Conservation (phyloP, 2,888 invertebrate species). For the Baccha elongata region DNA sequence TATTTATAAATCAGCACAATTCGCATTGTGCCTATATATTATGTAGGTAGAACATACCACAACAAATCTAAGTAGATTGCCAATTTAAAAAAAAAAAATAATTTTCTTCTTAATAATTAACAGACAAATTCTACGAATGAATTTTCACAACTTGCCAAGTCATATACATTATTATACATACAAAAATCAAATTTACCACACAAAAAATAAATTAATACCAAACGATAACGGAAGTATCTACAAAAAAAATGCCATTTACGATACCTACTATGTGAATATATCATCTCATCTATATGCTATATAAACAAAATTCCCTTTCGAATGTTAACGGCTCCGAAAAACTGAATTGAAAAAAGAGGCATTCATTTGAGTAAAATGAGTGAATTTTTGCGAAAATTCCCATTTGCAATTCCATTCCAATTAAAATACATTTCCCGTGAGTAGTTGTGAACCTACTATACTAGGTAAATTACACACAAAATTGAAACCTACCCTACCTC, state of each 20-base stretch:
- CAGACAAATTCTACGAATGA: constrained; percentile 5
- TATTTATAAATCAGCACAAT: neutral
- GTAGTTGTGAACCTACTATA: constrained; percentile 3
- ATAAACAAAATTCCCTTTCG: constrained; percentile 50
- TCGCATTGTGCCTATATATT: neutral
- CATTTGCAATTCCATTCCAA: constrained; percentile 67
- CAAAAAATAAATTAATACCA: constrained; percentile 5
- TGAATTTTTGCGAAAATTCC: constrained; percentile 51
- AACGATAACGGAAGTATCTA: constrained; percentile 39
- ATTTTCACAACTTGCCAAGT: neutral
- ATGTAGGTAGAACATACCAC: too few species aligned
- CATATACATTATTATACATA: neutral
- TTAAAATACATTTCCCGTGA: constrained; percentile 70
- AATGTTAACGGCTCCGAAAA: constrained; percentile 49
- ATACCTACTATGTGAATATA: too few species aligned
- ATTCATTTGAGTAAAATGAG: constrained; percentile 25
- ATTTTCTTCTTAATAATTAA: neutral
- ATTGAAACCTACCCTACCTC: constrained; percentile 49
- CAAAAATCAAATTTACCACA: neutral
- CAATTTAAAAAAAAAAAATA: neutral
- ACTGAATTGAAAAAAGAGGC: neutral
- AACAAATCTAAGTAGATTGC: neutral
- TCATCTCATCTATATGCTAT: too few species aligned
- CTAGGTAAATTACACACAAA: constrained; percentile 30
- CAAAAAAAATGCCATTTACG: constrained; percentile 11